Evolutionary conservation across 2,888 invertebrate species (phyloP).

Genomic region (Cantharis rufa): DNA sequence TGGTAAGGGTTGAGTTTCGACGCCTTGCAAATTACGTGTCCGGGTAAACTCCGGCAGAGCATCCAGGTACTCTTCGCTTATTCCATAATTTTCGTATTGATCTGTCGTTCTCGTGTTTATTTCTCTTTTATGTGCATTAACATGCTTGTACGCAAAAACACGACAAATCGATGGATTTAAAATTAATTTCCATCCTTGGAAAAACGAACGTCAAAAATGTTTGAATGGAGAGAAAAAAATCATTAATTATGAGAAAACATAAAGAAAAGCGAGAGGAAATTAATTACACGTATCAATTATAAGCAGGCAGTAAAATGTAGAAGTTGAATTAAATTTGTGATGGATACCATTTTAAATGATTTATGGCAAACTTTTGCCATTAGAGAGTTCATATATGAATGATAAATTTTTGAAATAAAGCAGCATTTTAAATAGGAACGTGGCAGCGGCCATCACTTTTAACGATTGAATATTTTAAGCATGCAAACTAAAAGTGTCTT

Average conservation of each 20-base stretch:
- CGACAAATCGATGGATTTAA: not conserved
- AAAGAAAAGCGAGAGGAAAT: not conserved
- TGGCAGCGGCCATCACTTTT: not conserved
- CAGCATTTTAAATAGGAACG: not conserved
- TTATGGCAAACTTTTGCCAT: not conserved
- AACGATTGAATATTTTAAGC: not conserved
- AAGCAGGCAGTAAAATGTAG: not conserved
- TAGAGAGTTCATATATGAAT: not conserved
- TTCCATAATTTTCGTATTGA: slow-evolving; percentile 22
- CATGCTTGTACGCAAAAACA: slow-evolving; percentile 4
- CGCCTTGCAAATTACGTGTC: slow-evolving; percentile 13
- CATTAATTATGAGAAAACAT: slow-evolving; percentile 3
- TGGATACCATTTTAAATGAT: slow-evolving; percentile 2
- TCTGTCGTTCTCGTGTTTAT: slow-evolving; percentile 13
- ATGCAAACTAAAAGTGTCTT: not conserved
- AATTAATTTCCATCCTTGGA: not conserved
- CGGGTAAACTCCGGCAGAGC: slow-evolving; percentile 5
- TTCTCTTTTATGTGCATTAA: slow-evolving; percentile 8
- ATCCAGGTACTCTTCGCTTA: slow-evolving; percentile 15
- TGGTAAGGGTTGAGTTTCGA: slow-evolving; percentile 1
- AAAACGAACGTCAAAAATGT: not conserved
- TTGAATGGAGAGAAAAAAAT: not conserved
- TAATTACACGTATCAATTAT: slow-evolving; percentile 1
- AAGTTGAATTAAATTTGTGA: slow-evolving; percentile 1
- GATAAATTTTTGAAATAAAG: not conserved